A percentile compares a stretch with the other conserved stretches of the same genome.
These are phyloP conservation scores for Entomobrya multifasciata DNA, from an alignment of 2,888 invertebrate species.

Conservation along the genomic window DNA sequence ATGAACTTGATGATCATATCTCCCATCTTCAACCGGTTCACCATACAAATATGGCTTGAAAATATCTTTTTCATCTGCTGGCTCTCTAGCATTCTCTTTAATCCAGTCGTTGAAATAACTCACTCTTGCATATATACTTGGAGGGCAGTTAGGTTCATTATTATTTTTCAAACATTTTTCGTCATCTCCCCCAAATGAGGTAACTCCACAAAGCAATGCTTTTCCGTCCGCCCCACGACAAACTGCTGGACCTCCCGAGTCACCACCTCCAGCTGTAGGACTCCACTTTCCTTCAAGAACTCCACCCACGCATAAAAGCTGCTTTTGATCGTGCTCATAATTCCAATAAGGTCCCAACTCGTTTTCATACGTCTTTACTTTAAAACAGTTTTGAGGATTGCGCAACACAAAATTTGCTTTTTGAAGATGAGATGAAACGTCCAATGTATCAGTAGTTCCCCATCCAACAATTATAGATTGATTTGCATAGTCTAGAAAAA, in stretches of 20 bases:
- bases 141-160: constrained; percentile 10
- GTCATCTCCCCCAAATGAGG: constrained; percentile 40
- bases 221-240: constrained; percentile 19
- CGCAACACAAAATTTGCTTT: constrained; percentile 25
- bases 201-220: constrained; percentile 44
- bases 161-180: background rate
- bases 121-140: constrained; percentile 34
- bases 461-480: constrained; percentile 40
- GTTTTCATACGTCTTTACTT: no score
- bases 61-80: no score
- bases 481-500: background rate
- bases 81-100: constrained; percentile 27
- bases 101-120: constrained; percentile 53
- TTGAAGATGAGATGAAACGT: background rate
- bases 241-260: constrained; percentile 2
- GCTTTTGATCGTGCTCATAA: background rate
- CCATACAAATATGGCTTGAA: constrained; percentile 34
- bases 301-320: constrained; percentile 55
- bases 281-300: constrained; percentile 4
- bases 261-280: constrained; percentile 6
- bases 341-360: no score
- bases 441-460: constrained; percentile 39
- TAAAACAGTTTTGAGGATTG: background rate
- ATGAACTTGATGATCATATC: constrained; percentile 34
- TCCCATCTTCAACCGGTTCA: background rate